These are phyloP conservation scores for Mirounga angustirostris DNA, from an alignment of 2,113 vertebrate species.

Conservation along the genomic window DNA sequence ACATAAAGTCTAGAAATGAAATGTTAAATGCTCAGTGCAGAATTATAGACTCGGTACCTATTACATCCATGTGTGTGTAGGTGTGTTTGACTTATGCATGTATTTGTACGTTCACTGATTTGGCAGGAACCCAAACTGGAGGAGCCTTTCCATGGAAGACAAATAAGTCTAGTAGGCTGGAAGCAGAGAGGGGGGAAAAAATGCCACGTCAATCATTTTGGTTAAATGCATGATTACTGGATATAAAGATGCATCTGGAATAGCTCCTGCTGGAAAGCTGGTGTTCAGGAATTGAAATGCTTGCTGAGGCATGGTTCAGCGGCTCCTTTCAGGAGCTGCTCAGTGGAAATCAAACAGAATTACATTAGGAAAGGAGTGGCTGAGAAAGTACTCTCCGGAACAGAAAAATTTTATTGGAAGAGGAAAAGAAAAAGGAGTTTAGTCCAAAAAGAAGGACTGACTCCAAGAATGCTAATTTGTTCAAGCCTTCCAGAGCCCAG, in stretches of 20 bases:
- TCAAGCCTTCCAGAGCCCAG: constrained; percentile 11
- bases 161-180: constrained; percentile 64
- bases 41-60: not conserved
- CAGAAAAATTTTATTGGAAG: constrained; percentile 40
- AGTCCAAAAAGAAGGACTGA: constrained; percentile 46
- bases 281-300: constrained; percentile 49
- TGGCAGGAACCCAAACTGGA: constrained; percentile 43
- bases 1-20: constrained; percentile 22
- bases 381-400: constrained; percentile 56
- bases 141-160: constrained; percentile 58
- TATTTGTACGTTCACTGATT: constrained; percentile 25
- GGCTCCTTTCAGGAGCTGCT: constrained; percentile 41
- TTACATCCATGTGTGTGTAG: not conserved
- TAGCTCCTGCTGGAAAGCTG: not conserved
- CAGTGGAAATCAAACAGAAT: constrained; percentile 77
- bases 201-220: constrained; percentile 53
- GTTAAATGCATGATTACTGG: constrained; percentile 54
- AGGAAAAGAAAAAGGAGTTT: constrained; percentile 49
- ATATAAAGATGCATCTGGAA: constrained; percentile 53
- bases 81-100: constrained; percentile 6
- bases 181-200: not conserved
- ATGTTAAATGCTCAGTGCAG: not conserved
- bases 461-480: constrained; percentile 67
- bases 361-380: constrained; percentile 60
- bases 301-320: not conserved